Conservation (phyloP, 53 echinoderm and acorn worm species). For the Apostichopus leukothele region DNA sequence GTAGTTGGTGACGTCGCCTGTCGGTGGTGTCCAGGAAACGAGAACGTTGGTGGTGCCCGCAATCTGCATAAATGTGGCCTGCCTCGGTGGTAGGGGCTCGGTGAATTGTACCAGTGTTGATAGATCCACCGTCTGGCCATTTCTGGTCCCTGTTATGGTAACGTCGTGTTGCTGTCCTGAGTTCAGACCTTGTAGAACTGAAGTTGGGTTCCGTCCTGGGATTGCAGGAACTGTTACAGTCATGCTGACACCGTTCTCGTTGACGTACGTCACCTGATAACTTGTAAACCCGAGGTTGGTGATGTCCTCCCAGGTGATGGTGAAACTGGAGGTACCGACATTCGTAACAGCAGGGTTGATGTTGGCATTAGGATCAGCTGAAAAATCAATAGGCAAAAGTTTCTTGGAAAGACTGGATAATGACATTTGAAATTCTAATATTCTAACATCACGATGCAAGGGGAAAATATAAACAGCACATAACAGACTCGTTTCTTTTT, state of each 20-base stretch:
- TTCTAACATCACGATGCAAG: background rate
- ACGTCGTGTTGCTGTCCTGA: slow-evolving; percentile 24
- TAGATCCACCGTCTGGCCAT: background rate
- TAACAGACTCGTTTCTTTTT: too few species aligned
- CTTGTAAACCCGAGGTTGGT: slow-evolving; percentile 10
- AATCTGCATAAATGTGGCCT: slow-evolving; percentile 27
- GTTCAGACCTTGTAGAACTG: background rate
- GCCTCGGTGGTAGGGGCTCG: background rate
- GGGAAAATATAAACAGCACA: too few species aligned
- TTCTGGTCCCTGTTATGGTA: slow-evolving; percentile 14
- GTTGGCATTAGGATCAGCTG: slow-evolving; percentile 24
- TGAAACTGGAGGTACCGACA: slow-evolving; percentile 16
- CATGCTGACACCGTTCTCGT: slow-evolving; percentile 1
- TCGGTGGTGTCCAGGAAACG: slow-evolving; percentile 15
- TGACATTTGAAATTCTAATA: background rate
- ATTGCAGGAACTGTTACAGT: slow-evolving; percentile 8
- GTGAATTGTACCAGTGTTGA: slow-evolving; percentile 20
- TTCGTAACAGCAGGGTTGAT: slow-evolving; percentile 27
- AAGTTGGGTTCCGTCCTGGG: background rate
- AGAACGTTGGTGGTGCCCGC: slow-evolving; percentile 26
- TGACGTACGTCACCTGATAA: slow-evolving; percentile 15
- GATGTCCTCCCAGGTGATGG: slow-evolving; percentile 37
- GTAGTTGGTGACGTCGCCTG: slow-evolving; percentile 30
- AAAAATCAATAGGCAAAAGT: too few species aligned
- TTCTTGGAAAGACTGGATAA: background rate